Evolutionary conservation across 1,140 invertebrate genomes (phyloP).

Genomic region (Drosophila kanapiae): DNA sequence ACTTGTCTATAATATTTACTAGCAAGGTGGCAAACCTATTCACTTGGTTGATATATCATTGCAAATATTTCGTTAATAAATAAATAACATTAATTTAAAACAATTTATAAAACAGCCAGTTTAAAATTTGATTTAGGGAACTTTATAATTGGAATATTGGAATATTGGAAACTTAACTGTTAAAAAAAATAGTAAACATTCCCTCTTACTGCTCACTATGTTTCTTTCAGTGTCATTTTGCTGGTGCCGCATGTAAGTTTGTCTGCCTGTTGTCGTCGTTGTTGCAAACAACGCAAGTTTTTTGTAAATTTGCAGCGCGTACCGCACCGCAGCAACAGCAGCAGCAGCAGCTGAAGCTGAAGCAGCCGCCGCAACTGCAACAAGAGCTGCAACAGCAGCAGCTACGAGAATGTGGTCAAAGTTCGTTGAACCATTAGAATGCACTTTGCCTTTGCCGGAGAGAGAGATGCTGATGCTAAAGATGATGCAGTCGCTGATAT

Average conservation of each 20-base stretch:
- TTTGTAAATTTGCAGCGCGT: slow-evolving; percentile 64
- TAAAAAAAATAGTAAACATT: neutral
- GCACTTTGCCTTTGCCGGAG: slow-evolving; percentile 40
- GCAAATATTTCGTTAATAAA: no score
- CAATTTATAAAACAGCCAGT: no score
- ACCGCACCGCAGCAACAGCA: slow-evolving; percentile 13
- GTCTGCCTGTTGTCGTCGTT: slow-evolving; percentile 20
- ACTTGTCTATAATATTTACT: no score
- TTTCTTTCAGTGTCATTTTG: slow-evolving; percentile 12
- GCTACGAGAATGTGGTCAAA: slow-evolving; percentile 69
- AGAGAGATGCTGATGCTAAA: slow-evolving; percentile 9
- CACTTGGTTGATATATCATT: no score
- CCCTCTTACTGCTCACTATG: rapidly evolving
- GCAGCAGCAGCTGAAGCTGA: slow-evolving; percentile 17
- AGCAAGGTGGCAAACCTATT: no score
- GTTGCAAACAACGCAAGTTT: slow-evolving; percentile 33
- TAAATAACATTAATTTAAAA: no score
- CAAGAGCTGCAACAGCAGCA: slow-evolving; percentile 33
- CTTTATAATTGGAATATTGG: no score
- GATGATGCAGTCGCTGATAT: slow-evolving; percentile 26
- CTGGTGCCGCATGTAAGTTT: slow-evolving; percentile 21
- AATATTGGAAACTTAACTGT: no score
- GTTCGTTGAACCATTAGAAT: slow-evolving; percentile 74
- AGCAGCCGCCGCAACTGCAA: slow-evolving; percentile 11
- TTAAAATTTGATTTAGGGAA: no score